These are phyloP conservation scores for Syrphus vitripennis DNA, from an alignment of 2,888 invertebrate species.

Conservation along the genomic window DNA sequence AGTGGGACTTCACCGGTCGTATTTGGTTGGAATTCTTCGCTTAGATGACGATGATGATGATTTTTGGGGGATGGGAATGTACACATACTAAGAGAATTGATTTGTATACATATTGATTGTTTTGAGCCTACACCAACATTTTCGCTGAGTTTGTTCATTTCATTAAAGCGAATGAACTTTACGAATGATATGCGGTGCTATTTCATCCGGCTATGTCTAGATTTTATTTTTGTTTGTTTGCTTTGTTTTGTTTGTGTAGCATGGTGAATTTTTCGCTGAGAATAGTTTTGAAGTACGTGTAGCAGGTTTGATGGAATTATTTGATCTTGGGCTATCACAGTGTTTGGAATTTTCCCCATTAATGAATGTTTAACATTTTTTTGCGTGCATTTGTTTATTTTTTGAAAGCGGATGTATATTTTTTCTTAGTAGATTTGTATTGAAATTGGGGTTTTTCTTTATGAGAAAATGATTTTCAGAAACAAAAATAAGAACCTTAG, in stretches of 20 bases:
- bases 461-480: not conserved
- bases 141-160: constrained; percentile 53
- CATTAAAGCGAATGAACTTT: constrained; percentile 15
- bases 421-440: not conserved
- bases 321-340: constrained; percentile 25
- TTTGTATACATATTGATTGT: constrained; percentile 11
- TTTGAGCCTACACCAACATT: constrained; percentile 64
- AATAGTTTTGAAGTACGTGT: constrained; percentile 39
- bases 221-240: constrained; percentile 11
- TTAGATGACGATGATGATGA: constrained; percentile 22
- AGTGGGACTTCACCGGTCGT: constrained; percentile 25
- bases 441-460: not conserved
- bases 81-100: constrained; percentile 3
- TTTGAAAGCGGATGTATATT: constrained; percentile 2
- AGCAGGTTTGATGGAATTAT: constrained; percentile 18
- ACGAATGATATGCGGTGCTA: not conserved
- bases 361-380: constrained; percentile 28
- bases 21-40: constrained; percentile 46
- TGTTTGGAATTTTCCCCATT: constrained; percentile 36
- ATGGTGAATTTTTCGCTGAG: constrained; percentile 44
- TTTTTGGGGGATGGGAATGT: constrained; percentile 58
- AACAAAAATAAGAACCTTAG: not conserved
- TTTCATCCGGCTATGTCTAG: not conserved
- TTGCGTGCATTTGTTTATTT: constrained; percentile 14
- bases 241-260: not conserved